Evolutionary conservation across 2,113 vertebrate species (phyloP), one percentile per base, ranked within the genome.

Genomic region (Cranoglanis bouderius): DNA sequence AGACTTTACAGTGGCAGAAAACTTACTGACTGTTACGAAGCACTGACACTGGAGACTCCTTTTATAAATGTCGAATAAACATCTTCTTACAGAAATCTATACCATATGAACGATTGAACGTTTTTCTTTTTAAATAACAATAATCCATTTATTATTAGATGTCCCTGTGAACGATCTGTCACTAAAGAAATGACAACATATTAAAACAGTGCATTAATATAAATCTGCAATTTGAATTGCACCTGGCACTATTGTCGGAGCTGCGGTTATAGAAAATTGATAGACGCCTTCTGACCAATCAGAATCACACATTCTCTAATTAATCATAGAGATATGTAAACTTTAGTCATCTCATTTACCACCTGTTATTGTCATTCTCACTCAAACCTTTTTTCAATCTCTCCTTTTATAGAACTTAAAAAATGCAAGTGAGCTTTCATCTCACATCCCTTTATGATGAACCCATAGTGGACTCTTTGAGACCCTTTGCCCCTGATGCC

Each of bases 401-500:
- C 46, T 38, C 59, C 32, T 53, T 63, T 65, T 82, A 80, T 24
- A 65, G 32, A 77, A 72, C 6, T 3, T 24, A 88, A 78, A 55
- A 77, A 85, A 85, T 75, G 35, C 82, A 51, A 46, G 59, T 32
- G 72, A 85, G 81, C 61, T 53, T 89, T 85, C 84, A 70, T 89
- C 83, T 85, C 84, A 24, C 74, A 85, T 38, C 59, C 84, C 32
- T 70, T 85, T 80, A 78, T 87, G 85, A 87, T 40, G 81, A 87
- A 77, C 57, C 57, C 72, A 65, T 77, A 51, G 82, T 85, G 83
- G 88, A 84, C 88, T 89, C 88, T 70, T 85, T 85, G 59, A 84
- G 78, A 80, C 81, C 57, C 82, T 82, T 83, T 84, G 84, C 85
- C 84, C 74, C 74, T 59, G 63, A 77, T 87, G 84, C 82, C 84